These are phyloP conservation scores for Spilogale gracilis DNA, from an alignment of 2,113 vertebrate species.

Conservation along the genomic window DNA sequence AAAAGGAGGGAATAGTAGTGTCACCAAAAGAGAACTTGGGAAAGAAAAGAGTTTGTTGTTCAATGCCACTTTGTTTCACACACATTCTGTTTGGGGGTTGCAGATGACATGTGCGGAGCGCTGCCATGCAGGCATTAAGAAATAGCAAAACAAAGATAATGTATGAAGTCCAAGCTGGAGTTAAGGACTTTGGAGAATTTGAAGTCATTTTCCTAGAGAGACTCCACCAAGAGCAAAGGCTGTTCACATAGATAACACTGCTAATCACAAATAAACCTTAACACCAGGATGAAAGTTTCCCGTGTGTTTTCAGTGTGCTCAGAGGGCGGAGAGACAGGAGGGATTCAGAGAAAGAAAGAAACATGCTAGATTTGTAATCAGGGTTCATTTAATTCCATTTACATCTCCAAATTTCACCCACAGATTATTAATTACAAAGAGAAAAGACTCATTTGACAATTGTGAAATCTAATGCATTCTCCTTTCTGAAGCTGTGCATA, in stretches of 20 bases:
- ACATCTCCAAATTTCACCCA: constrained; percentile 20
- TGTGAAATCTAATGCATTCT: background rate
- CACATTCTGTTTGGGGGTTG: background rate
- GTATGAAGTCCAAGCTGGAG: background rate
- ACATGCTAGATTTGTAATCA: background rate
- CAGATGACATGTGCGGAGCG: background rate
- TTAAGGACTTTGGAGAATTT: background rate
- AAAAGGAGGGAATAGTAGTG: background rate
- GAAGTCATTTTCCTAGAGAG: constrained; percentile 3
- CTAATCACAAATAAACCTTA: background rate
- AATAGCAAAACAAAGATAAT: background rate
- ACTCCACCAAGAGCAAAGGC: background rate
- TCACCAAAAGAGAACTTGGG: background rate
- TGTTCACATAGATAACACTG: background rate
- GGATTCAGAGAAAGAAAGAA: background rate
- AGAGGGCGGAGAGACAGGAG: background rate
- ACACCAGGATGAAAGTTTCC: background rate
- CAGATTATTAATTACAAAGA: background rate
- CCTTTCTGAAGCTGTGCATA: background rate
- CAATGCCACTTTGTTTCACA: background rate
- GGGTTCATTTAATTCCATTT: constrained; percentile 26
- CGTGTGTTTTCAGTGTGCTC: background rate
- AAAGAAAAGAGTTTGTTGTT: background rate
- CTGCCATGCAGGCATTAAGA: background rate
- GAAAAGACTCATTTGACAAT: background rate